Base-by-base conservation (phyloP, 2,113 vertebrate genomes). In the Ptychochromis oligacanthus region DNA sequence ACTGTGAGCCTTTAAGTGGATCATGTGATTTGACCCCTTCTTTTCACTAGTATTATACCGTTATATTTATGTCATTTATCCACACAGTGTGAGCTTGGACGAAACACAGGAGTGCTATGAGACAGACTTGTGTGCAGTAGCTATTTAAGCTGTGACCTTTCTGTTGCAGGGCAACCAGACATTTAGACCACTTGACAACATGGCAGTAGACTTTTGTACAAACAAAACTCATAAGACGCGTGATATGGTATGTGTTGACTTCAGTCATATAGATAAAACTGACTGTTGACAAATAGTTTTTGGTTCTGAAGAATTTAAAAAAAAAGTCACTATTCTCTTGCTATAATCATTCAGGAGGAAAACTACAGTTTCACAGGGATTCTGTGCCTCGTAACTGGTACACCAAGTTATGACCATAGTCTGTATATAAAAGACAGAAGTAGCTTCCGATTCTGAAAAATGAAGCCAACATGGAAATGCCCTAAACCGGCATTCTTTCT, bases 81-180 rank as follows among this genome's bases (percentile, higher is more conserved):
- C 18, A 26, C 26, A 56, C 11, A 34, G 36, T 76, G 75, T 22
- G 56, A 60, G 4, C 8, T 43, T 26, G 74, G 60, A 76, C 54
- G 18, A 60, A 75, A 34, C 56, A 31, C 56, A 49, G 34, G 46
- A 38, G 46, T 22, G 52, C 22, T 56, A n/a, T 54, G n/a, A 59
- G 54, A 80, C 72, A 54, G 46, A 58, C 7, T 10, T 72, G 49
- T 61, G 12, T 34, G 20, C 40, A 13, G 64, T 13, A 7, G 52
- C 28, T 59, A 11, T 54, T 77, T 18, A 49, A 28, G 64, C 13
- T 55, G 13, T 80, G 83, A 80, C 84, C 59, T 87, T 78, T 86
- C 34, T 57, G 18, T 22, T 62, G 36, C 26, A 79, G 43, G 59
- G 22, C 20, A n/a, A 70, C 75, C 31, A 75, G 62, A 80, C 77